These are phyloP conservation scores for Pseudanteris insignis DNA, from an alignment of 2,888 invertebrate genomes.

Conservation along the genomic window DNA sequence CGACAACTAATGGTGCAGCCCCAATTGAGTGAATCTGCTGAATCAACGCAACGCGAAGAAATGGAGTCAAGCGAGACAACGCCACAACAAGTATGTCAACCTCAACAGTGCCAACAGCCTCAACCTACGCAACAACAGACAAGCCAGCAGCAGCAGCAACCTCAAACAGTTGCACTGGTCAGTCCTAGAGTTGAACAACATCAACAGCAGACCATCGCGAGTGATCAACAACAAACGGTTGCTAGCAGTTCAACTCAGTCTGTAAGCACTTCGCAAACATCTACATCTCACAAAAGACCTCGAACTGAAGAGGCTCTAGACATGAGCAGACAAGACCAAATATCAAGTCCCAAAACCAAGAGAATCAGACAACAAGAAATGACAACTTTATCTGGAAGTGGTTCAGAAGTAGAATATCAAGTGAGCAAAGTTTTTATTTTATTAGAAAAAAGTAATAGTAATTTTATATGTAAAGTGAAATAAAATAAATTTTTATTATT, in stretches of 20 bases:
- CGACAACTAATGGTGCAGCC: constrained; percentile 77
- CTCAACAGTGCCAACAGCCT: constrained; percentile 50
- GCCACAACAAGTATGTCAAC: constrained; percentile 47
- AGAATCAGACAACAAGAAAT: constrained; percentile 58
- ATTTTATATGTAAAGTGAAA: too few species aligned
- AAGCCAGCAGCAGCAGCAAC: constrained; percentile 55
- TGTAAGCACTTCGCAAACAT: constrained; percentile 75
- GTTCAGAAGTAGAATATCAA: constrained; percentile 64
- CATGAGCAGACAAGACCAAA: constrained; percentile 56
- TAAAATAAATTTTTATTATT: too few species aligned
- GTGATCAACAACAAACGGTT: constrained; percentile 64
- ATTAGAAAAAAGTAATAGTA: too few species aligned
- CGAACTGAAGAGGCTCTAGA: constrained; percentile 62
- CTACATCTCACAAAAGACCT: constrained; percentile 70
- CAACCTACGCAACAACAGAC: constrained; percentile 49
- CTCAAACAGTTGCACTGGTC: constrained; percentile 63
- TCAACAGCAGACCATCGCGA: constrained; percentile 55
- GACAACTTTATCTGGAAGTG: constrained; percentile 56
- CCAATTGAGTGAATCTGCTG: constrained; percentile 66
- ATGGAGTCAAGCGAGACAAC: constrained; percentile 67
- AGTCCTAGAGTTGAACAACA: constrained; percentile 58
- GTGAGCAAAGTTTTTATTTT: constrained; percentile 45
- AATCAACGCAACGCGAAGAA: constrained; percentile 70
- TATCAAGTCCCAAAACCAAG: constrained; percentile 59
- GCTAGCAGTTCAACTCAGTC: constrained; percentile 73